Conservation (phyloP, 64 coral and sea anemone species). For the Pocillopora verrucosa region DNA sequence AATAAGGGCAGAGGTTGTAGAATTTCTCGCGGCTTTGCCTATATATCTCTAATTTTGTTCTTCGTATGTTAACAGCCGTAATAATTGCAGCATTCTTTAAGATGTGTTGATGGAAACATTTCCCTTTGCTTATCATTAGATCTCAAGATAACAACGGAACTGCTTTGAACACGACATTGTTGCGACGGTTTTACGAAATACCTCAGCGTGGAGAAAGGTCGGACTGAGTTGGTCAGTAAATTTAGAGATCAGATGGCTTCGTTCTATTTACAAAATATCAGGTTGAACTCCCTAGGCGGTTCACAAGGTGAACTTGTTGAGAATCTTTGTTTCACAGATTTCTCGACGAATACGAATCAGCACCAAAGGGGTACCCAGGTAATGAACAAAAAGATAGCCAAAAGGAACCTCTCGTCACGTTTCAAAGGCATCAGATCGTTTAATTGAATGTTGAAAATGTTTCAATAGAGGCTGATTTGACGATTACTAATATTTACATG, state of each 20-base stretch:
- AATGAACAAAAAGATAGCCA: neutral
- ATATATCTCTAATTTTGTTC: slow-evolving; percentile 13
- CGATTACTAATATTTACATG: slow-evolving; percentile 5
- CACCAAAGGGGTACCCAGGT: neutral
- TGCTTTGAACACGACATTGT: neutral
- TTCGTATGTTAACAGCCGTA: slow-evolving; percentile 13
- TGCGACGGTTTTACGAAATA: neutral
- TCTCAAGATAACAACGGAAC: slow-evolving; percentile 25
- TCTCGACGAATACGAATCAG: neutral
- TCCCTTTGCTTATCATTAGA: slow-evolving; percentile 20
- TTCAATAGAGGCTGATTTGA: neutral
- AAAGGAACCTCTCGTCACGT: neutral
- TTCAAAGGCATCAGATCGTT: neutral
- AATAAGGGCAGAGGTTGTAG: slow-evolving; percentile 1
- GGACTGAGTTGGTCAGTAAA: neutral
- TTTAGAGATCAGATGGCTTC: neutral
- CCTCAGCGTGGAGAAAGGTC: neutral
- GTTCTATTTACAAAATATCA: slow-evolving; percentile 1
- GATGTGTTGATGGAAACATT: slow-evolving; percentile 14
- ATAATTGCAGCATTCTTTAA: slow-evolving; percentile 23
- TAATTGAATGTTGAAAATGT: neutral
- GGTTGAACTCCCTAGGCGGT: neutral
- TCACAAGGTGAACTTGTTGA: neutral
- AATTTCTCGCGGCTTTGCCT: neutral
- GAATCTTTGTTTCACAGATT: neutral